Conservation (phyloP, 1,140 invertebrate genomes). For the Bicyclus anynana region DNA sequence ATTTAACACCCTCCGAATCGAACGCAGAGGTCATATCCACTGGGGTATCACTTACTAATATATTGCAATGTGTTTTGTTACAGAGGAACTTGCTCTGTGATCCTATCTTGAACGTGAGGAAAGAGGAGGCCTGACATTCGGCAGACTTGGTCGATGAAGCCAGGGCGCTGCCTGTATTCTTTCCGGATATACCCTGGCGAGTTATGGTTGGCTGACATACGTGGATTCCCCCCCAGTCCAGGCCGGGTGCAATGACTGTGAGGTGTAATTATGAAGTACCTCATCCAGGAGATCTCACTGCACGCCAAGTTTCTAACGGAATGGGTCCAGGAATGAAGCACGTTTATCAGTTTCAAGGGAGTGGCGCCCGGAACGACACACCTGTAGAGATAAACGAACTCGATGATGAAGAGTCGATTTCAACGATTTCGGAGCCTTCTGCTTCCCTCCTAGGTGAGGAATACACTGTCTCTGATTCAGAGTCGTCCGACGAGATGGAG, state of each 20-base stretch:
- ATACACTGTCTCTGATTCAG: no score
- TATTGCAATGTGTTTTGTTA: constrained; percentile 42
- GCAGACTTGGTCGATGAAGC: neutral
- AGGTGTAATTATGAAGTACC: neutral
- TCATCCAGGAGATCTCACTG: neutral
- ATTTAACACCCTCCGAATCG: no score
- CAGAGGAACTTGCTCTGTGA: constrained; percentile 91
- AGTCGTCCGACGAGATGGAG: no score
- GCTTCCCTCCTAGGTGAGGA: neutral
- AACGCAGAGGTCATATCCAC: no score
- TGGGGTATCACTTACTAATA: no score
- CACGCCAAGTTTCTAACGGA: neutral
- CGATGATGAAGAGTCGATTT: no score
- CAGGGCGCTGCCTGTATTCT: neutral
- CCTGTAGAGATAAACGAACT: no score
- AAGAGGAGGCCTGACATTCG: constrained; percentile 42
- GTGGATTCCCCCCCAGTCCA: neutral
- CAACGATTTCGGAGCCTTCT: neutral
- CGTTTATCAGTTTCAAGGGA: neutral
- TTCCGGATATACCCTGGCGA: neutral
- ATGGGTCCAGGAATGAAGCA: neutral
- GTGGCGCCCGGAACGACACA: no score
- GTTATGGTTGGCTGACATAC: neutral
- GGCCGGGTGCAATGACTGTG: neutral
- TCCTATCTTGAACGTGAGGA: constrained; percentile 76